Percentiles rank a stretch among this genome's conserved stretches.
Evolutionary conservation across 2,888 invertebrate genomes (phyloP).

Genomic region (Theretra japonica): DNA sequence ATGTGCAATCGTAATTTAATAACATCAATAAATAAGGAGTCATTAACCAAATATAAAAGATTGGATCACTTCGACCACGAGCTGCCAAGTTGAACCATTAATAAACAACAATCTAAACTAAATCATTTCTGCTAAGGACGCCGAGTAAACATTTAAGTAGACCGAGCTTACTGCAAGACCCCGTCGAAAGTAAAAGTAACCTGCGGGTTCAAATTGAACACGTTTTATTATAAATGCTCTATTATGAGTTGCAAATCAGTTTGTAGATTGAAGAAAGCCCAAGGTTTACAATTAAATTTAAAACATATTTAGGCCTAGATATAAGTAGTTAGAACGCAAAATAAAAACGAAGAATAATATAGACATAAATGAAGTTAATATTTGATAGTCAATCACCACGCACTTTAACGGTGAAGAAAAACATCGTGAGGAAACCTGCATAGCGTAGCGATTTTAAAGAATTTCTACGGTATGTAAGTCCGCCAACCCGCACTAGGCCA

Average conservation of each 20-base stretch:
- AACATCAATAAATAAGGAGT: background rate
- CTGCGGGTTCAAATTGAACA: conserved; percentile 1
- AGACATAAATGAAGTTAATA: no score
- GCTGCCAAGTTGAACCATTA: background rate
- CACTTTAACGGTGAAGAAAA: no score
- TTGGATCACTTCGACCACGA: background rate
- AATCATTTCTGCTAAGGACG: conserved; percentile 22
- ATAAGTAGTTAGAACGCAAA: no score
- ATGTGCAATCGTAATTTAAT: background rate
- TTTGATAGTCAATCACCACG: no score
- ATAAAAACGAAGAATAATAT: no score
- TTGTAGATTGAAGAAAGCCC: no score
- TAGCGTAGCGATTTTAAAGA: no score
- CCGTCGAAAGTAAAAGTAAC: conserved; percentile 17
- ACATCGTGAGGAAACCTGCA: no score
- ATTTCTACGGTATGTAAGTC: no score
- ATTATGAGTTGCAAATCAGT: background rate
- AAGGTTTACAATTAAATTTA: no score
- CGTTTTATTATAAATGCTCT: background rate
- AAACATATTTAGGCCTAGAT: no score
- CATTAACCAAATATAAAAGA: background rate
- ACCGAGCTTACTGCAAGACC: background rate
- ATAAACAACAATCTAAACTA: conserved; percentile 18
- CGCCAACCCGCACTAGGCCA: no score
- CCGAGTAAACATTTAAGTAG: conserved; percentile 12